Percentiles rank a stretch among this genome's conserved stretches.
These are phyloP conservation scores for Diarsia dahlii DNA, from an alignment of 2,888 invertebrate species.

Conservation along the genomic window DNA sequence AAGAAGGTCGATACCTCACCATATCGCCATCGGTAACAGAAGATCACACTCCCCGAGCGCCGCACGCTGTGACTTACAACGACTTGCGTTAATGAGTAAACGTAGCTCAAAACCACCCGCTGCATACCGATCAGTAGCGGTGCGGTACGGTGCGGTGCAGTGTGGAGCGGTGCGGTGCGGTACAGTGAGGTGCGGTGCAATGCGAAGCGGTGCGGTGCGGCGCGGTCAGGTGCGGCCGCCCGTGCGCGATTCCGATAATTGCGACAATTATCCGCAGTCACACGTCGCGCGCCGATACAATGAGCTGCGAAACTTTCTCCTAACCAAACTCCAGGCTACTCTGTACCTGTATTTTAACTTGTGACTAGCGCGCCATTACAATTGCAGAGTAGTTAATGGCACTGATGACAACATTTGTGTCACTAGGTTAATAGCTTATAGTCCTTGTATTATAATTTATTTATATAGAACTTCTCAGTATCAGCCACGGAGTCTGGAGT, in stretches of 20 bases:
- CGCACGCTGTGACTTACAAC: slow-evolving; percentile 2
- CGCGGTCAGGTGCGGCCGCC: slow-evolving; percentile 14
- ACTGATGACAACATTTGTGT: neutral
- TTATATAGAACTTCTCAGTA: too few relatives aligned
- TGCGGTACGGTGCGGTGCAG: slow-evolving; percentile 5
- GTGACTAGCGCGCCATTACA: neutral
- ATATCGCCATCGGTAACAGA: neutral
- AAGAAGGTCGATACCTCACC: slow-evolving; percentile 13
- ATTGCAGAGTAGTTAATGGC: neutral
- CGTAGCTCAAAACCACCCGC: slow-evolving; percentile 3
- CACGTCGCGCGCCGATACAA: slow-evolving; percentile 2
- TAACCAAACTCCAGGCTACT: neutral
- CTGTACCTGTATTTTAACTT: neutral
- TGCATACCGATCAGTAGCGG: slow-evolving; percentile 36
- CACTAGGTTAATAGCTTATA: neutral
- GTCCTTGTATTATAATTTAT: neutral
- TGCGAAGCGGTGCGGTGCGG: slow-evolving; percentile 7
- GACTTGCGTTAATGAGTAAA: slow-evolving; percentile 29
- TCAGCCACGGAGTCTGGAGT: too few relatives aligned
- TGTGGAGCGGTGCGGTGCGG: slow-evolving; percentile 7
- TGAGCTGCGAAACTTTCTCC: slow-evolving; percentile 17
- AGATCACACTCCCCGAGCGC: neutral
- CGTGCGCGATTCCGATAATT: slow-evolving; percentile 34
- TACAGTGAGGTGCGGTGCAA: slow-evolving; percentile 9
- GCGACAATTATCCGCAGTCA: slow-evolving; percentile 44